These are phyloP conservation scores for Athalia cordata DNA, from an alignment of 2,888 invertebrate species.

Conservation along the genomic window DNA sequence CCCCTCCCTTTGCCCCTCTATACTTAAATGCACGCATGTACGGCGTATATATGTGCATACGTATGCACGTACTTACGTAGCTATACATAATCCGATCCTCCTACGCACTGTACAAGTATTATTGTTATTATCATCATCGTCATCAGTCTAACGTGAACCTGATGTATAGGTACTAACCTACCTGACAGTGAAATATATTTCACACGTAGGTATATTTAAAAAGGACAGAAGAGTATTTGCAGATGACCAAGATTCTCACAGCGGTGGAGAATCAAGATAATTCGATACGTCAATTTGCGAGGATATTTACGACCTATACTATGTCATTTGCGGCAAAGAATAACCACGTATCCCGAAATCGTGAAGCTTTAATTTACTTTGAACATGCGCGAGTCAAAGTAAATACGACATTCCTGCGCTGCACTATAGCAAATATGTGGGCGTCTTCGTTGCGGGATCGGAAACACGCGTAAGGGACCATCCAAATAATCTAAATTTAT, in stretches of 20 bases:
- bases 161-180: background rate
- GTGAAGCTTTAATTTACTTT: background rate
- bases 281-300: conserved; percentile 16
- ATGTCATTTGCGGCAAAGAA: conserved; percentile 3
- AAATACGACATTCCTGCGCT: conserved; percentile 7
- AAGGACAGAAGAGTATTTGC: background rate
- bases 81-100: conserved; percentile 16
- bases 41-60: background rate
- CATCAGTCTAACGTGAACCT: background rate
- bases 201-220: too few species aligned
- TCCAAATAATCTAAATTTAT: too few species aligned
- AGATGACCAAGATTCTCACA: background rate
- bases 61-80: background rate
- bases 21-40: too few species aligned
- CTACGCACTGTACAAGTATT: conserved; percentile 1
- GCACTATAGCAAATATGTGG: background rate
- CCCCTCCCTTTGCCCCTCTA: conserved; percentile 14
- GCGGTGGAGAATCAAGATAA: background rate
- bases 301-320: conserved; percentile 15
- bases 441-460: background rate
- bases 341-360: background rate
- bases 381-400: background rate
- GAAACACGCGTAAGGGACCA: too few species aligned
- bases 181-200: background rate
- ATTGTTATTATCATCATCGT: background rate